Conservation (phyloP, 2,888 invertebrate genomes). For the Resseliella maxima region DNA sequence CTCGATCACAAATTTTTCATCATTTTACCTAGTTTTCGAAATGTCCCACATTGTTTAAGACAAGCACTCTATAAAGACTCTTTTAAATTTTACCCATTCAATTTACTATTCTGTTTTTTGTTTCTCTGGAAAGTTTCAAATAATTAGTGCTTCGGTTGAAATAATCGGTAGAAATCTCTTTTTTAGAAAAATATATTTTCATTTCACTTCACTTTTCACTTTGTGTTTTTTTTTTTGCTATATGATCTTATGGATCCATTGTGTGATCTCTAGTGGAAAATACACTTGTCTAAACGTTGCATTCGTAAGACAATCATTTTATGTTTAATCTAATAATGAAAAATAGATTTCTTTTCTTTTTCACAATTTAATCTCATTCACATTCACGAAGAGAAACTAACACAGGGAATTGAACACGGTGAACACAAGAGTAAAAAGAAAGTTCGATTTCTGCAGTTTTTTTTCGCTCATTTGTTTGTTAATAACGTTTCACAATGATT, state of each 20-base stretch:
- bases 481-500: slow-evolving; percentile 44
- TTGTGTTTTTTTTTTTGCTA: not conserved
- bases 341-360: slow-evolving; percentile 9
- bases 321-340: not conserved
- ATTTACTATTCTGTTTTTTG: no score
- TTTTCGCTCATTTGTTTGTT: not conserved
- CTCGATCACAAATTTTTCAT: not conserved
- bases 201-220: slow-evolving; percentile 40
- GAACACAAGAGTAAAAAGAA: slow-evolving; percentile 5
- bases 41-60: not conserved
- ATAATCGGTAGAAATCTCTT: slow-evolving; percentile 26
- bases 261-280: slow-evolving; percentile 50
- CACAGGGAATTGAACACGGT: not conserved
- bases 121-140: slow-evolving; percentile 37
- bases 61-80: no score
- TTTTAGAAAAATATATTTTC: slow-evolving; percentile 13
- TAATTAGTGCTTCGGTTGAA: not conserved
- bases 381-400: not conserved
- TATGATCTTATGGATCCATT: not conserved
- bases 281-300: not conserved
- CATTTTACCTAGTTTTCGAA: not conserved
- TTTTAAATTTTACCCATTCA: no score
- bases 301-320: not conserved
- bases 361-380: not conserved
- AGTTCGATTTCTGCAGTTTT: not conserved